phyloP scores from a whole-genome alignment of 2,113 vertebrate genomes.

The Aegotheles bennettii region DNA sequence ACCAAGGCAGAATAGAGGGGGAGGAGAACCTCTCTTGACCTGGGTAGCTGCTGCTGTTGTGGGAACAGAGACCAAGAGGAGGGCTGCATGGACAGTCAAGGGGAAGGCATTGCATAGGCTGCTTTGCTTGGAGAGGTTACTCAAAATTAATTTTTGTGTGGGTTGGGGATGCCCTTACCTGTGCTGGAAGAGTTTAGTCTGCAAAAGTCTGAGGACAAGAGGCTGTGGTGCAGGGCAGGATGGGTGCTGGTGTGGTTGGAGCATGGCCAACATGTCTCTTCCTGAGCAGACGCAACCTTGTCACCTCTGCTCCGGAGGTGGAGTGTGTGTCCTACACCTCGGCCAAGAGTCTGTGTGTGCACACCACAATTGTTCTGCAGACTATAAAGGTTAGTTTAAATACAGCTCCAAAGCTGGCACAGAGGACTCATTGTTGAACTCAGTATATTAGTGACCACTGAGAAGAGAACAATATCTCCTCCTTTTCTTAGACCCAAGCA shows the following conservation, averaged over 20 bases:
- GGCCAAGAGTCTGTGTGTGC: neutral
- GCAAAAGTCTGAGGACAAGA: neutral
- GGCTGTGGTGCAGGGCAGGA: accelerated
- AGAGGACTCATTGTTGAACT: neutral
- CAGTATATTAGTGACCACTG: neutral
- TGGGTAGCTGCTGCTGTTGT: neutral
- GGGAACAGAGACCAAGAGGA: neutral
- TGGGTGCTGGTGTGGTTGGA: neutral
- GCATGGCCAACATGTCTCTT: neutral
- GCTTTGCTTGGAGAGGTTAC: neutral
- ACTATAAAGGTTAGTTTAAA: neutral
- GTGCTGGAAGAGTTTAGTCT: neutral
- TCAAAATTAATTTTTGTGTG: neutral
- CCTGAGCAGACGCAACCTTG: neutral
- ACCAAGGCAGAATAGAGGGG: too few species aligned
- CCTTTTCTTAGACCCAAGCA: neutral
- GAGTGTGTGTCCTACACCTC: accelerated
- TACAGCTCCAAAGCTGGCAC: neutral
- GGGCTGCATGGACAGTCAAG: accelerated
- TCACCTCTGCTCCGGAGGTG: neutral
- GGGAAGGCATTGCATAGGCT: accelerated
- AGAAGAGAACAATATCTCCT: neutral
- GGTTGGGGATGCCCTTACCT: neutral
- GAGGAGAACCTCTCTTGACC: too few species aligned
- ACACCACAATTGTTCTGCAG: neutral